These are phyloP conservation scores for Lycaon pictus DNA, from an alignment of 2,113 vertebrate genomes.

Conservation along the genomic window DNA sequence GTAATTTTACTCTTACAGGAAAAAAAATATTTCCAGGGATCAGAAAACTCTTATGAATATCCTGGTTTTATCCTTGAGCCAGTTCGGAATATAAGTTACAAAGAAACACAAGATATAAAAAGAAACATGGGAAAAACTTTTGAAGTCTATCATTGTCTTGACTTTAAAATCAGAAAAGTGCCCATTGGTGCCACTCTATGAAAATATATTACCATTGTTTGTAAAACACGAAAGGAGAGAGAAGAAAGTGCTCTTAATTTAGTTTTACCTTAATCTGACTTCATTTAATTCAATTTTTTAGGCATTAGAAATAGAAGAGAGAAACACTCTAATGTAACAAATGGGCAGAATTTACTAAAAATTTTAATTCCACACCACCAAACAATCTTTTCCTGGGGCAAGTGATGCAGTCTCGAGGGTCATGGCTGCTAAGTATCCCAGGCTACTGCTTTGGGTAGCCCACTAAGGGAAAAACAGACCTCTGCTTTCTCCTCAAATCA, in stretches of 20 bases:
- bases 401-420: not conserved
- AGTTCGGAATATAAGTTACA: slow-evolving; percentile 45
- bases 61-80: slow-evolving; percentile 40
- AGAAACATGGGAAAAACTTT: not conserved
- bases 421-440: not conserved
- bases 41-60: not conserved
- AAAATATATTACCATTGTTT: slow-evolving; percentile 44
- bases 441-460: not conserved
- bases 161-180: slow-evolving; percentile 54
- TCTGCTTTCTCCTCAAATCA: slow-evolving; percentile 9
- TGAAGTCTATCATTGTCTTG: slow-evolving; percentile 34
- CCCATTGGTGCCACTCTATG: not conserved
- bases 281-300: slow-evolving; percentile 20
- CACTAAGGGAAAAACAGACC: not conserved
- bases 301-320: slow-evolving; percentile 30
- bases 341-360: not conserved
- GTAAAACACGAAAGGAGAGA: not conserved
- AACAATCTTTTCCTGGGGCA: not conserved
- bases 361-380: not conserved
- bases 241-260: not conserved
- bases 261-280: not conserved
- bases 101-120: slow-evolving; percentile 25
- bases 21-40: slow-evolving; percentile 40
- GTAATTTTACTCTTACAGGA: slow-evolving; percentile 48
- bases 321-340: slow-evolving; percentile 16